Conservation (phyloP, 2,797 vertebrate species). For the Schizothorax lantsangensis region DNA sequence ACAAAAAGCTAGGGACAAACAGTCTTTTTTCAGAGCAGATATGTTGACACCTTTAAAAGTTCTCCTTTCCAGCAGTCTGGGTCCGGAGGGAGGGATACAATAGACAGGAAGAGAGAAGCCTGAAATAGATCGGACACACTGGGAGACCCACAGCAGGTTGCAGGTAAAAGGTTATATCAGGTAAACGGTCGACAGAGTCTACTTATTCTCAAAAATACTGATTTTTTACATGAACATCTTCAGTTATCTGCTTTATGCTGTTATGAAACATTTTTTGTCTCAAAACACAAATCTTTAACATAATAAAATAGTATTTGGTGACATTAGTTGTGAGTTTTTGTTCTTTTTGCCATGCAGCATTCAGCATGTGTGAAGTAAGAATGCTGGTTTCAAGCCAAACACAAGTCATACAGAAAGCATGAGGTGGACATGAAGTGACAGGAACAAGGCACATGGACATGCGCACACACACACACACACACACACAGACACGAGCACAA, state of each 20-base stretch:
- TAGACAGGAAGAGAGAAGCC: conserved; percentile 1
- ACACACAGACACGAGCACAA: not conserved
- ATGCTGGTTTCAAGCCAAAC: conserved; percentile 25
- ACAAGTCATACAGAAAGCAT: conserved; percentile 36
- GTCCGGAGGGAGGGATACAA: conserved; percentile 18
- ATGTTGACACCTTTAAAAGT: conserved; percentile 28
- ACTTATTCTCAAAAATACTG: not conserved
- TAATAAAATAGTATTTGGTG: not conserved
- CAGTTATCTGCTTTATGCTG: not conserved
- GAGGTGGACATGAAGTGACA: conserved; percentile 38
- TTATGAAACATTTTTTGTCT: not conserved
- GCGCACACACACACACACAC: conserved; percentile 8
- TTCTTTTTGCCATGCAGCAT: conserved; percentile 23
- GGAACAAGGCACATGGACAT: conserved; percentile 34
- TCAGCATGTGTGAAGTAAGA: not conserved
- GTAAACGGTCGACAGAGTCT: not conserved
- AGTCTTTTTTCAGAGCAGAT: conserved; percentile 10
- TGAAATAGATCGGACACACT: conserved; percentile 28
- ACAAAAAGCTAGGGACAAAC: conserved; percentile 2
- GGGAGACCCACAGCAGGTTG: conserved; percentile 29
- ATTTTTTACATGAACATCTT: not conserved
- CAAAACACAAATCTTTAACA: not conserved
- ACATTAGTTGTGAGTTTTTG: not conserved
- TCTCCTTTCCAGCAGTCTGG: conserved; percentile 3
- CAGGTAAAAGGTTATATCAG: conserved; percentile 29